Conservation (phyloP, 2,888 invertebrate species). For the Polydrusus cervinus region DNA sequence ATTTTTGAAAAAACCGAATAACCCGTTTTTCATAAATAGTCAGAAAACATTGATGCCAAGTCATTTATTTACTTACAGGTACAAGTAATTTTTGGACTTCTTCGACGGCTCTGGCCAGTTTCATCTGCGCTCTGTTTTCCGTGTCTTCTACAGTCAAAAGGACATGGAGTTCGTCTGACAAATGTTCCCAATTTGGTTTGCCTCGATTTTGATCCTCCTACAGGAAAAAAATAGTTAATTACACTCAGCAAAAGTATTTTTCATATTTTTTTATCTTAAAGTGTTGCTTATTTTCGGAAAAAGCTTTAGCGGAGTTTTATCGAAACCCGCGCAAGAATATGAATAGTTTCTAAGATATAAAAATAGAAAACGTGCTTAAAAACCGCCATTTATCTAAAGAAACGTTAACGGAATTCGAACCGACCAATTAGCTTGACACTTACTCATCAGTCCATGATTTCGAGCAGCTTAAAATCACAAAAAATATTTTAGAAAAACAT, state of each 20-base stretch:
- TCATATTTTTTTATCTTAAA: no score
- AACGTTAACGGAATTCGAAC: neutral
- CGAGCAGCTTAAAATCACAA: slow-evolving; percentile 37
- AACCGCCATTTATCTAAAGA: slow-evolving; percentile 6
- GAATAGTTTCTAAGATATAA: neutral
- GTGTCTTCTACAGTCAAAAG: slow-evolving; percentile 99
- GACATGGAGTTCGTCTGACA: slow-evolving; percentile 98
- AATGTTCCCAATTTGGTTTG: slow-evolving; percentile 99
- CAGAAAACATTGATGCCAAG: no score
- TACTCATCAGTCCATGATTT: slow-evolving; percentile 27
- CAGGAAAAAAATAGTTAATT: slow-evolving; percentile 51
- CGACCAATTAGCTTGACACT: slow-evolving; percentile 31
- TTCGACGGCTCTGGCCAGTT: slow-evolving; percentile 95
- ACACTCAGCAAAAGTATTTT: no score
- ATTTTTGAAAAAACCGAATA: no score
- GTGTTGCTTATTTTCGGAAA: no score
- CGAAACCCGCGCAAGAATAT: no score
- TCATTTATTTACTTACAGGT: slow-evolving; percentile 88
- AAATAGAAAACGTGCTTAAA: neutral
- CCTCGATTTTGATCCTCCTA: slow-evolving; percentile 99
- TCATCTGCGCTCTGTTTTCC: slow-evolving; percentile 95
- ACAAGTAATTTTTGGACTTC: slow-evolving; percentile 98
- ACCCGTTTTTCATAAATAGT: no score
- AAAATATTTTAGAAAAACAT: slow-evolving; percentile 40
- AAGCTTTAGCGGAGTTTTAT: no score